Evolutionary conservation across 2,888 invertebrate species (phyloP), one percentile per base, ranked within the genome.

Genomic region (Blastobasis adustella): DNA sequence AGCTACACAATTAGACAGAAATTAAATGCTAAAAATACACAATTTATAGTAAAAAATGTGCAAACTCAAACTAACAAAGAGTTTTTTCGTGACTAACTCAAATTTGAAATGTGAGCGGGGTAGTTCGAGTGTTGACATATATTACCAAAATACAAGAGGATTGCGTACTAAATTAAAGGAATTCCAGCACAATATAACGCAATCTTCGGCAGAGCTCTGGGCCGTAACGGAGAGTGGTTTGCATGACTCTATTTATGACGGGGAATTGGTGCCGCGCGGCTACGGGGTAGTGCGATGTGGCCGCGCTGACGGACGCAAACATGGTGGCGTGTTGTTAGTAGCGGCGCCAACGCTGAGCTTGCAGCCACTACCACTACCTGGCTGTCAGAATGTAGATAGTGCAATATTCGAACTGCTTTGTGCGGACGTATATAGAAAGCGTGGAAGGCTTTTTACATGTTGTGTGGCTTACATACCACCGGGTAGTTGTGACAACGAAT

Each of bases 181-280:
- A 4, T 47, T 47, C 7, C 7, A 41, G 10, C 5, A 40, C 5
- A 47, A 41, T 40, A 10, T 41, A 40, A 7, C 10, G 5, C 10
- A 5, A 40, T 41, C 41, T 6, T 10, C 40, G 10, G 10, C 10
- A 5, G 41, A 40, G 6, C 23, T 47, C 5, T 47, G 40, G 40
- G 47, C 47, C 4, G 41, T 47, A 4, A 47, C 47, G 4, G 47
- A 47, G n/a, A 47, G n/a, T n/a, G n/a, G n/a, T n/a, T n/a, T n/a
- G n/a, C n/a, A n/a, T n/a, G n/a, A n/a, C n/a, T n/a, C n/a, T 6
- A 47, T 47, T 6, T 7, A 53, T 4, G 56, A 59, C 37, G 53
- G 51, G 10, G 59, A 59, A 50, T 40, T 59, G 39, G 45, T 58
- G 10, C 56, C 58, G 8, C 47, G 54, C 5, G 54, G 55, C 0